phyloP scores from a whole-genome alignment of 1,140 invertebrate genomes.

The Drosophila navojoa region DNA sequence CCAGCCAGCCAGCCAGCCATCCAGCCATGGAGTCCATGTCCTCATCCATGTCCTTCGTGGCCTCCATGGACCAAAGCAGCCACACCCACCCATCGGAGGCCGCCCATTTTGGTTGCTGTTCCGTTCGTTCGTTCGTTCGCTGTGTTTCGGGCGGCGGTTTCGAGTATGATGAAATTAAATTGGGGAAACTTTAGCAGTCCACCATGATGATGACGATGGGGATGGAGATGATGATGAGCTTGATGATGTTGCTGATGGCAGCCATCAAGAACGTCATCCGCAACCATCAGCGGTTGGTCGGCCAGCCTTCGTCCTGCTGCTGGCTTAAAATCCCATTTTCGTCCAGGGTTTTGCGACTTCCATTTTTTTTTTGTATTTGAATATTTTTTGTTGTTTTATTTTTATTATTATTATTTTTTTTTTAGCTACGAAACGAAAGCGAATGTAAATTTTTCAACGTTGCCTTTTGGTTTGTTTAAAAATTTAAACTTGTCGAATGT shows the following conservation, averaged over 20 bases:
- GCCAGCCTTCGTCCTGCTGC: slow-evolving; percentile 12
- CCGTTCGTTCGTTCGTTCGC: neutral
- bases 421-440: slow-evolving; percentile 72
- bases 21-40: slow-evolving; percentile 25
- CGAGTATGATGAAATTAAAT: slow-evolving; percentile 83
- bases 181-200: slow-evolving; percentile 74
- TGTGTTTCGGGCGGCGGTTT: slow-evolving; percentile 31
- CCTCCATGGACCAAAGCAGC: slow-evolving; percentile 16
- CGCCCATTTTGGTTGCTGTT: too few species aligned
- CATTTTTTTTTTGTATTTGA: slow-evolving; percentile 60
- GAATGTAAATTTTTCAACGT: slow-evolving; percentile 77
- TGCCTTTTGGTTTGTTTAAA: slow-evolving; percentile 66
- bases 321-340: slow-evolving; percentile 60
- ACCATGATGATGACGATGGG: slow-evolving; percentile 52
- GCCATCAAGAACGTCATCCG: slow-evolving; percentile 69
- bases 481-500: slow-evolving; percentile 76
- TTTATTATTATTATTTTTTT: slow-evolving; percentile 31
- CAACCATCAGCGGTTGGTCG: slow-evolving; percentile 54
- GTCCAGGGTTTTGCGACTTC: slow-evolving; percentile 46
- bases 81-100: slow-evolving; percentile 1
- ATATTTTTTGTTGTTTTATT: slow-evolving; percentile 15
- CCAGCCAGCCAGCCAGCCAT: slow-evolving; percentile 26
- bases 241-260: slow-evolving; percentile 53
- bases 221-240: slow-evolving; percentile 16
- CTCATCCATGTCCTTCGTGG: slow-evolving; percentile 8